A percentile compares a stretch with the other conserved stretches of the same genome.
phyloP scores from a whole-genome alignment of 2,888 invertebrate genomes.

The Parapristionchus giblindavisi region DNA sequence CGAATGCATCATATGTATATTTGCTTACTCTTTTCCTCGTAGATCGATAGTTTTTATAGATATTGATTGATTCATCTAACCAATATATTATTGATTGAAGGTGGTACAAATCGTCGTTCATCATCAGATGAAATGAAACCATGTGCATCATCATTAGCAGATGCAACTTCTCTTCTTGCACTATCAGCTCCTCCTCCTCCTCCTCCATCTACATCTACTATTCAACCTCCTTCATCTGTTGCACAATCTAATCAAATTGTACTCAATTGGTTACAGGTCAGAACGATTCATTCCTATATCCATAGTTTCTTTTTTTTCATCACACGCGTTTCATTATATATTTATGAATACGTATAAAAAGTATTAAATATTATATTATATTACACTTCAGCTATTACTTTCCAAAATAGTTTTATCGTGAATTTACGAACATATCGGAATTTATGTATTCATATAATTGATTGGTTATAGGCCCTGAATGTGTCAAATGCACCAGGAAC shows the following conservation, averaged over 20 bases:
- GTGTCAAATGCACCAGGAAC: slow-evolving; percentile 37
- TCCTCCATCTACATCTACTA: no score
- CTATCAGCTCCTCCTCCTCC: slow-evolving; percentile 48
- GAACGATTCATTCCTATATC: no score
- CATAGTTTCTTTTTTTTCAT: no score
- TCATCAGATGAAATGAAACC: slow-evolving; percentile 23
- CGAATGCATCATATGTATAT: no score
- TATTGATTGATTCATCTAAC: no score
- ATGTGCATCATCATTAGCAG: slow-evolving; percentile 60
- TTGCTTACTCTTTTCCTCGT: no score
- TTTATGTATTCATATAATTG: neutral
- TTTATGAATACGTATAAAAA: no score
- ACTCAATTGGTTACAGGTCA: slow-evolving; percentile 69
- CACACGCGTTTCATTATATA: no score
- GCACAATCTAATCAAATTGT: slow-evolving; percentile 68
- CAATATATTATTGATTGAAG: no score
- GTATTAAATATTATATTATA: neutral
- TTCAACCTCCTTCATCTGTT: slow-evolving; percentile 56
- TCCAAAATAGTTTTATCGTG: neutral
- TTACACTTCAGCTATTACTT: neutral
- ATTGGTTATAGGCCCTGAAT: slow-evolving; percentile 21
- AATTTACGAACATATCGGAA: no score
- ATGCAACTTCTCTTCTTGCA: slow-evolving; percentile 68
- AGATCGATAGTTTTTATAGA: no score
- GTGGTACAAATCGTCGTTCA: no score